A percentile compares a stretch with the other conserved stretches of the same genome.
phyloP scores from a whole-genome alignment of 1,140 invertebrate genomes.

The Lethocerus indicus region DNA sequence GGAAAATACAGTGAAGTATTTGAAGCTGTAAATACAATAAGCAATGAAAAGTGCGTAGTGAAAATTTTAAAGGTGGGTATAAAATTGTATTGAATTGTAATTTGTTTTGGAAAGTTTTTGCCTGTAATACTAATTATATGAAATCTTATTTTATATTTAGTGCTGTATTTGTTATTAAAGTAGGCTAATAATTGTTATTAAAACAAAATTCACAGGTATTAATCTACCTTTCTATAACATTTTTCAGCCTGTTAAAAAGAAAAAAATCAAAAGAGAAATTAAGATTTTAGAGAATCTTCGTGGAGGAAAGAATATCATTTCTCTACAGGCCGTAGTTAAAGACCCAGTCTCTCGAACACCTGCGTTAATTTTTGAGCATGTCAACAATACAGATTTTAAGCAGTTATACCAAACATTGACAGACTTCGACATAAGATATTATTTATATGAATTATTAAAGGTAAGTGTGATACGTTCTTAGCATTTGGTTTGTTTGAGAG shows the following conservation, averaged over 20 bases:
- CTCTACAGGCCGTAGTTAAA: constrained; percentile 95
- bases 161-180: too few species aligned
- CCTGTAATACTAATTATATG: too few species aligned
- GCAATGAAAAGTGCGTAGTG: constrained; percentile 99
- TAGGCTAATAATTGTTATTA: too few species aligned
- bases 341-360: constrained; percentile 98
- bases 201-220: too few species aligned
- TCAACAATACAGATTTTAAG: constrained; percentile 99
- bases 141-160: too few species aligned
- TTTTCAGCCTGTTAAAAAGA: constrained; percentile 99
- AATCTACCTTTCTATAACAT: too few species aligned
- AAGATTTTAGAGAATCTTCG: constrained; percentile 99
- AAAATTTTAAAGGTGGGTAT: too few species aligned
- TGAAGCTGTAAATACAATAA: constrained; percentile 96
- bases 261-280: constrained; percentile 99
- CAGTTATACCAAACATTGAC: constrained; percentile 98
- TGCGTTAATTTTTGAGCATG: constrained; percentile 98
- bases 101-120: too few species aligned
- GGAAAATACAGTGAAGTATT: constrained; percentile 99
- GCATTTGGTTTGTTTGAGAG: too few species aligned
- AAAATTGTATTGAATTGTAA: too few species aligned
- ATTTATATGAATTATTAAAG: constrained; percentile 82
- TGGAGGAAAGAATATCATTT: constrained; percentile 98
- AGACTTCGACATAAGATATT: constrained; percentile 98
- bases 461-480: too few species aligned